These are phyloP conservation scores for Antheraea pernyi DNA, from an alignment of 1,140 invertebrate species.

Conservation along the genomic window DNA sequence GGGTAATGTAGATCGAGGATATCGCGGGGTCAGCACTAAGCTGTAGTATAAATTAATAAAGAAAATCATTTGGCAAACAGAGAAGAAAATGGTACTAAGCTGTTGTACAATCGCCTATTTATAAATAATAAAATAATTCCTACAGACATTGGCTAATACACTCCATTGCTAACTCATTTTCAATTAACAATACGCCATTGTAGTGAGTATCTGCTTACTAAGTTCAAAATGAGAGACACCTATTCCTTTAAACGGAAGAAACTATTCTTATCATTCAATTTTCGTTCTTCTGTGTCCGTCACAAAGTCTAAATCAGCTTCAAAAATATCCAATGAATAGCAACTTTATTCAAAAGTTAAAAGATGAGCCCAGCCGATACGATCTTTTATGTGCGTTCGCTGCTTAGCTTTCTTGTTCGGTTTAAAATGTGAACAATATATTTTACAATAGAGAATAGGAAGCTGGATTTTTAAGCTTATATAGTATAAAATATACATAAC, in stretches of 20 bases:
- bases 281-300: not conserved
- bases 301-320: not conserved
- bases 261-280: not conserved
- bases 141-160: not conserved
- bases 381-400: not conserved
- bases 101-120: too few relatives aligned
- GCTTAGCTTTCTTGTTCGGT: not conserved
- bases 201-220: not conserved
- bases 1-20: conserved; percentile 71
- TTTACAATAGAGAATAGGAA: not conserved
- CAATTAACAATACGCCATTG: not conserved
- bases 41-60: too few relatives aligned
- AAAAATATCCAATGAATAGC: not conserved
- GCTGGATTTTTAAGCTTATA: not conserved
- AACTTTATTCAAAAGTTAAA: conserved; percentile 1
- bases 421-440: not conserved
- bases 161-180: not conserved
- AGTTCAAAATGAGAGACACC: not conserved
- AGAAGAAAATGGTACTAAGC: too few relatives aligned
- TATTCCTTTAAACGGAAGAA: not conserved
- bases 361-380: not conserved
- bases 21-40: conserved; percentile 75
- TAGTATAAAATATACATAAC: too few relatives aligned
- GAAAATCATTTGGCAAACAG: too few relatives aligned
- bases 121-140: not conserved